phyloP scores from a whole-genome alignment of 2,888 invertebrate species.

The Zhuqinia jingwanae region DNA sequence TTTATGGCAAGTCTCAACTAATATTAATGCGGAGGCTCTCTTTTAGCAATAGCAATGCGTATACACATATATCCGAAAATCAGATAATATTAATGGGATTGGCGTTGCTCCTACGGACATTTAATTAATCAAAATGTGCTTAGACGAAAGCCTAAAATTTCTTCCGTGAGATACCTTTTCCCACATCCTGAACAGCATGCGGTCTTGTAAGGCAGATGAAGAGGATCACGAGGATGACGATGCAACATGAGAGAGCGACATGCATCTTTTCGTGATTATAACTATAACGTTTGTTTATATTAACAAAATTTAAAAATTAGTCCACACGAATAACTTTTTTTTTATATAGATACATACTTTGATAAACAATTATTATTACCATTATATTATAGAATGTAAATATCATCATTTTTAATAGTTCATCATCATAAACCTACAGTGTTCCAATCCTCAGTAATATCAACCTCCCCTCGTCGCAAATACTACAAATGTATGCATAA shows the following conservation, averaged over 20 bases:
- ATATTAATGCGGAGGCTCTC: background rate
- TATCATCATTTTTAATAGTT: constrained; percentile 21
- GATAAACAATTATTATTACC: background rate
- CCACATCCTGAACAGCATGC: constrained; percentile 62
- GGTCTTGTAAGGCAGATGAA: constrained; percentile 55
- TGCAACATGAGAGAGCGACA: background rate
- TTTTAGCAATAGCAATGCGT: background rate
- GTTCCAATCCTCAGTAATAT: no score
- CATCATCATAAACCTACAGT: no score
- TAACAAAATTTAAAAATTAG: constrained; percentile 15
- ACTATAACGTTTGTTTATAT: no score
- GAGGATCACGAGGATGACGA: constrained; percentile 13
- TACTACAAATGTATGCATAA: no score
- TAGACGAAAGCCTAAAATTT: constrained; percentile 33
- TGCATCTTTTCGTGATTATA: background rate
- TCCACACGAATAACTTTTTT: background rate
- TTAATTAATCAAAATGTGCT: constrained; percentile 67
- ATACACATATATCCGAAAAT: constrained; percentile 63
- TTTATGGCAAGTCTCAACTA: background rate
- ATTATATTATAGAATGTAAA: background rate
- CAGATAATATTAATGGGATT: constrained; percentile 70
- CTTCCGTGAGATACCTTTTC: constrained; percentile 67
- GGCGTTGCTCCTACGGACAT: constrained; percentile 64
- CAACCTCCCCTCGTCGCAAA: no score
- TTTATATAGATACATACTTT: background rate